Evolutionary conservation across 2,797 vertebrate species (phyloP).

Genomic region (Crax fasciolata): DNA sequence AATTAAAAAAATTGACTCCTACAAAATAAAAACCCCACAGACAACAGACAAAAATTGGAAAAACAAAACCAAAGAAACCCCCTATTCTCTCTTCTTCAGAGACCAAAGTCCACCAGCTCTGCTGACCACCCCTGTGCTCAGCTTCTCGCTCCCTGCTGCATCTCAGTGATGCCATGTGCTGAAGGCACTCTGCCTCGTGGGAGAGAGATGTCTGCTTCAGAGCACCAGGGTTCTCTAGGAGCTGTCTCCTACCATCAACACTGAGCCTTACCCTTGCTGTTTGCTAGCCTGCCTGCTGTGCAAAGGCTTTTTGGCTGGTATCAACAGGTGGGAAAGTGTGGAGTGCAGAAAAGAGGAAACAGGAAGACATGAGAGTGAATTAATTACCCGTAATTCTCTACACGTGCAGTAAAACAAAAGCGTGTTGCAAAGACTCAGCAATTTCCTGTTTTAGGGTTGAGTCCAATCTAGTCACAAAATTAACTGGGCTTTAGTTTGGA

Average conservation of each 20-base stretch:
- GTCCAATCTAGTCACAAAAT: background rate
- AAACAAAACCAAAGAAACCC: background rate
- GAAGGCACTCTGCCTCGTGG: background rate
- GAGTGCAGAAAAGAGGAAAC: background rate
- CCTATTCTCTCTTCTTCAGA: background rate
- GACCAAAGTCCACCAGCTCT: background rate
- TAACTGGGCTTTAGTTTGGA: background rate
- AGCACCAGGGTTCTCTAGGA: background rate
- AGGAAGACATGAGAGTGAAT: background rate
- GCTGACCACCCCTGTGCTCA: background rate
- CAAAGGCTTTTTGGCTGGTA: background rate
- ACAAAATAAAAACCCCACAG: background rate
- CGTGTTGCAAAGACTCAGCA: too few relatives aligned
- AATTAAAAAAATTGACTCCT: background rate
- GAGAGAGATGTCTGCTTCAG: rapidly evolving
- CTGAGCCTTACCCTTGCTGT: background rate
- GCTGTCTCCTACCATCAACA: background rate
- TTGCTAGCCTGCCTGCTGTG: background rate
- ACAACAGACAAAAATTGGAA: background rate
- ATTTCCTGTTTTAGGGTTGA: background rate
- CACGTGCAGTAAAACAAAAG: too few relatives aligned
- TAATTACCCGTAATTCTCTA: background rate
- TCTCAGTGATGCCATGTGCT: rapidly evolving
- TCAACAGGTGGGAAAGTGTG: background rate
- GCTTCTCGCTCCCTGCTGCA: background rate